Evolutionary conservation across 2,797 vertebrate species (phyloP), one percentile per base, ranked within the genome.

Genomic region (Sebastolobus altivelis): DNA sequence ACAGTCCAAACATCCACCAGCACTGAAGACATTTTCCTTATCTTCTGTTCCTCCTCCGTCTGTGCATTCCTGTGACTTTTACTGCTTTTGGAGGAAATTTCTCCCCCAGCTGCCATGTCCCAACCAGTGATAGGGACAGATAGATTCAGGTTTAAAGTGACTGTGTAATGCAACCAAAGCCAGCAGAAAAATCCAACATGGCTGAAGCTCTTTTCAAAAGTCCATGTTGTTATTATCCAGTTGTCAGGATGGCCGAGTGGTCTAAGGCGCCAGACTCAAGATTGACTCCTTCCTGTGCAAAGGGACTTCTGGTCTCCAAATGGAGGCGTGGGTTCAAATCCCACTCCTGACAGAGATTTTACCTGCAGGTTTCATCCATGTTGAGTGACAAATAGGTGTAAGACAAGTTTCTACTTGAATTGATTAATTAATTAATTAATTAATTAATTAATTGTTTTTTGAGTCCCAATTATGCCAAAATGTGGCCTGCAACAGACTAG

Each of bases 1-100:
- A 79, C 85, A 85, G 82, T 66, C 85, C 83, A 89, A 91, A 90
- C 87, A 88, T 86, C 82, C 79, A 83, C 29, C 73, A 40, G 27
- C 84, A 37, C 75, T 22, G 55, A 81, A 70, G 78, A 88, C 78
- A 59, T 82, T 77, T 74, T 81, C 75, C 82, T 76, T 66, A 71
- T 81, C 82, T 67, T 29, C 35, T 35, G 25, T 4, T 62, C 54
- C 46, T 67, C 80, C 79, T 60, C 52, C n/a, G 38, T 72, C 75
- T 25, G 20, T 81, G 71, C 77, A 27, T 70, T 68, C 66, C 62
- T 76, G 46, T 40, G 29, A 84, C 68, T 76, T 84, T 73, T 37
- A 43, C 37, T n/a, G 35, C 37, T 13, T 63, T 63, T 6, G 22
- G 43, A 69, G 33, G 25, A 70, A 7, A 22, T 12, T 8, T 67